These are phyloP conservation scores for Leuciscus waleckii DNA, from an alignment of 2,797 vertebrate genomes.

Conservation along the genomic window DNA sequence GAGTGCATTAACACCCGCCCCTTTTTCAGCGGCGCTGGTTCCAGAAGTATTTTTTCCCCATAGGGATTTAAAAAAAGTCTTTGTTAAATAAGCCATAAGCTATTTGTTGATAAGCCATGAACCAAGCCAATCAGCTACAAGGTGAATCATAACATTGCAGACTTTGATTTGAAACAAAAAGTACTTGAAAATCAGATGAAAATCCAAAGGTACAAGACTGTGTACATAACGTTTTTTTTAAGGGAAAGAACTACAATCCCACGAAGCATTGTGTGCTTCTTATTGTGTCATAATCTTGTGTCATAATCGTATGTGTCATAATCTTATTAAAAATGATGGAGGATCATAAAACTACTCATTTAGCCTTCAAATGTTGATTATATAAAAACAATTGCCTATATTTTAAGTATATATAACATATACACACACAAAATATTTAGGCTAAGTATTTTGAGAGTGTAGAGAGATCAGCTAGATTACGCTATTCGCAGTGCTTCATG, in stretches of 20 bases:
- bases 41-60: too few relatives aligned
- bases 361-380: too few relatives aligned
- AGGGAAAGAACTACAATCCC: background rate
- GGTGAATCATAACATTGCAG: background rate
- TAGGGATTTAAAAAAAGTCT: background rate
- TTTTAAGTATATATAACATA: too few relatives aligned
- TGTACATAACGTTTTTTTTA: background rate
- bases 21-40: background rate
- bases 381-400: too few relatives aligned
- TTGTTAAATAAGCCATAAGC: background rate
- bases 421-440: background rate
- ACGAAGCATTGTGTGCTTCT: background rate
- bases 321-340: background rate
- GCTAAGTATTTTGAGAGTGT: background rate
- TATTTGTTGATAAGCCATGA: background rate
- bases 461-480: background rate
- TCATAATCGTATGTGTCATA: too few relatives aligned
- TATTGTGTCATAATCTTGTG: too few relatives aligned
- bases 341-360: background rate
- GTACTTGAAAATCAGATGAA: background rate
- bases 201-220: background rate
- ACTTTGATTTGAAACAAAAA: background rate
- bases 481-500: background rate
- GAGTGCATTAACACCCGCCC: background rate
- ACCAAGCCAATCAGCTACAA: background rate